Evolutionary conservation across 35 echinoderm and acorn worm genomes (phyloP).

Genomic region (Ophioderma brevispina): DNA sequence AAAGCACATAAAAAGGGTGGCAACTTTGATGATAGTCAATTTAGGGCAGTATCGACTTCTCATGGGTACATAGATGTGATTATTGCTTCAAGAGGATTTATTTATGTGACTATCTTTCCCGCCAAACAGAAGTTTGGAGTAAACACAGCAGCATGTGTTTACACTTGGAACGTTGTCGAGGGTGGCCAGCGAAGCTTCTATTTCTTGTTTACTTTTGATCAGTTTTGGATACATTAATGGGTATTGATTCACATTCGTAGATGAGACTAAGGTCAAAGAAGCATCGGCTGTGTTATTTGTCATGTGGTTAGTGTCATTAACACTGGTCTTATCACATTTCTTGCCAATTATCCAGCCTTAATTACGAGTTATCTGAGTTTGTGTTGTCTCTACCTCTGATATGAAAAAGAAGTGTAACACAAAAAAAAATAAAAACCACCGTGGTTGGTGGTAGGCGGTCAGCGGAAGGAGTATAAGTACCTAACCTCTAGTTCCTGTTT

Average conservation of each 20-base stretch:
- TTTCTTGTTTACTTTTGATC: slow-evolving; percentile 40
- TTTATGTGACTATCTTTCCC: slow-evolving; percentile 41
- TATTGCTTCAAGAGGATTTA: slow-evolving; percentile 44
- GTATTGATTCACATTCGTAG: slow-evolving; percentile 49
- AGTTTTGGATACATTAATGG: slow-evolving; percentile 2
- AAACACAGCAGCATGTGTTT: background rate
- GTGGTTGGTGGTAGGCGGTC: too few species aligned
- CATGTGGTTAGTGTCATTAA: background rate
- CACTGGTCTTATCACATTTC: background rate
- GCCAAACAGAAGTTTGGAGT: slow-evolving; percentile 36
- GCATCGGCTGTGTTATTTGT: background rate
- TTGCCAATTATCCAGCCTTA: background rate
- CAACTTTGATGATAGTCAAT: slow-evolving; percentile 50
- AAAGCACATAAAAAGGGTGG: background rate
- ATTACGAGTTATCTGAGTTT: slow-evolving; percentile 29
- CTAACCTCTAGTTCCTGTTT: too few species aligned
- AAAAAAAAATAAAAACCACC: too few species aligned
- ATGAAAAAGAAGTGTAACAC: slow-evolving; percentile 3
- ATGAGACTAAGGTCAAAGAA: background rate
- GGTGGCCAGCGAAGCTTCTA: slow-evolving; percentile 55
- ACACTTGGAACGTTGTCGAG: slow-evolving; percentile 36
- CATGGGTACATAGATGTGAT: slow-evolving; percentile 70
- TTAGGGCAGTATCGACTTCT: slow-evolving; percentile 72
- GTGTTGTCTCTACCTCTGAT: slow-evolving; percentile 26
- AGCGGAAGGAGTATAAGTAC: too few species aligned